phyloP scores from a whole-genome alignment of 2,888 invertebrate species.

The Calameuta filiformis region DNA sequence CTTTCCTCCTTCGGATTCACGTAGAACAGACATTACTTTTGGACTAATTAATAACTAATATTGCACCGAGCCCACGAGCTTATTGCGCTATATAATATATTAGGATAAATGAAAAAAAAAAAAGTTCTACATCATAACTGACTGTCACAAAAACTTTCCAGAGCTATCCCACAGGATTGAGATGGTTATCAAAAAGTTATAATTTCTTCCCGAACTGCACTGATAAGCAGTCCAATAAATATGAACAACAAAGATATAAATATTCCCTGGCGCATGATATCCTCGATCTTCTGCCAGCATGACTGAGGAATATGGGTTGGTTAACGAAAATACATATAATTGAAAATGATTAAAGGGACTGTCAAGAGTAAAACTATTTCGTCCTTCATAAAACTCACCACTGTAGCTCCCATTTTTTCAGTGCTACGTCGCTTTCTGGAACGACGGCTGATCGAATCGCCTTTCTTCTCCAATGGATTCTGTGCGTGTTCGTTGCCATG shows the following conservation, averaged over 20 bases:
- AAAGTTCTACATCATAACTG: conserved; percentile 2
- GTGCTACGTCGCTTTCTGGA: conserved; percentile 73
- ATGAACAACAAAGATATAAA: conserved; percentile 53
- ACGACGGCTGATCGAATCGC: conserved; percentile 65
- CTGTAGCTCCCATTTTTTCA: conserved; percentile 72
- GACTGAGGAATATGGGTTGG: conserved; percentile 47
- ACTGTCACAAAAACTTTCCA: neutral
- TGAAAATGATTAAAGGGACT: conserved; percentile 12
- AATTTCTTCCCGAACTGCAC: conserved; percentile 43
- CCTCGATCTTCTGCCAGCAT: conserved; percentile 53
- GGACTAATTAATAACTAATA: conserved; percentile 21
- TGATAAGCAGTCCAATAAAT: conserved; percentile 51
- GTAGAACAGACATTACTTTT: conserved; percentile 25
- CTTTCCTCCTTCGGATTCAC: conserved; percentile 74
- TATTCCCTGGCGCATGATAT: conserved; percentile 54
- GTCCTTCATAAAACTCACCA: conserved; percentile 67
- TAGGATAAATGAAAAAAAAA: neutral
- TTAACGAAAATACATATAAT: neutral
- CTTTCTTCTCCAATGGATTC: conserved; percentile 59
- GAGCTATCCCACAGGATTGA: neutral
- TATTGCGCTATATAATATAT: neutral
- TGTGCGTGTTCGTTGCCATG: conserved; percentile 54
- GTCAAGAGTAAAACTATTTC: neutral
- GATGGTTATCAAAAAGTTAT: conserved; percentile 14
- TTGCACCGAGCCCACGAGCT: neutral